These are phyloP conservation scores for Chlorops oryzae DNA, from an alignment of 1,140 invertebrate genomes.

Conservation along the genomic window DNA sequence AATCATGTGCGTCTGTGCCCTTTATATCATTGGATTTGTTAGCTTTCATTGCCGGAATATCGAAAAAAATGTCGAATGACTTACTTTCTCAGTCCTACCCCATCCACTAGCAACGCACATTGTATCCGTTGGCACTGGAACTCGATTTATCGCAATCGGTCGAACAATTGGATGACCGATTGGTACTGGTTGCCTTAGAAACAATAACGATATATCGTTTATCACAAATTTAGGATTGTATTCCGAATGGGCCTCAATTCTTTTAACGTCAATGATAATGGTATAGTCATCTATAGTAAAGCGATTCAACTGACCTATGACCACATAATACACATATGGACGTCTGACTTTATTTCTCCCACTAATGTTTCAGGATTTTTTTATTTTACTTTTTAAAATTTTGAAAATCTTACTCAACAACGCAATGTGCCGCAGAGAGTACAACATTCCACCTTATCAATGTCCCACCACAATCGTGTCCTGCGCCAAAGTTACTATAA, in stretches of 20 bases:
- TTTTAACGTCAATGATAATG: slow-evolving; percentile 5
- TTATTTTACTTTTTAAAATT: not conserved
- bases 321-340: slow-evolving; percentile 3
- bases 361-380: not conserved
- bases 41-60: not conserved
- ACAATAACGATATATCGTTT: slow-evolving; percentile 21
- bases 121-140: not conserved
- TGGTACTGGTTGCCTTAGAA: slow-evolving; percentile 9
- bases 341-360: not conserved
- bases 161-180: not conserved
- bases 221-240: not conserved
- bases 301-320: slow-evolving; percentile 26
- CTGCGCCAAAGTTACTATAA: too few species aligned
- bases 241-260: slow-evolving; percentile 17
- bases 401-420: slow-evolving; percentile 16
- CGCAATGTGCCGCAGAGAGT: slow-evolving; percentile 32
- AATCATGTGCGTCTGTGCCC: slow-evolving; percentile 15
- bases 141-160: not conserved
- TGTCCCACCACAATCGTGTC: slow-evolving; percentile 24
- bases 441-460: slow-evolving; percentile 18
- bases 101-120: slow-evolving; percentile 29
- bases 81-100: slow-evolving; percentile 31
- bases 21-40: not conserved
- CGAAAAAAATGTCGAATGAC: not conserved
- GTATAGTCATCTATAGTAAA: slow-evolving; percentile 2